A percentile compares a stretch with the other conserved stretches of the same genome.
These are phyloP conservation scores for Gallinago media DNA, from an alignment of 2,113 vertebrate genomes.

Conservation along the genomic window DNA sequence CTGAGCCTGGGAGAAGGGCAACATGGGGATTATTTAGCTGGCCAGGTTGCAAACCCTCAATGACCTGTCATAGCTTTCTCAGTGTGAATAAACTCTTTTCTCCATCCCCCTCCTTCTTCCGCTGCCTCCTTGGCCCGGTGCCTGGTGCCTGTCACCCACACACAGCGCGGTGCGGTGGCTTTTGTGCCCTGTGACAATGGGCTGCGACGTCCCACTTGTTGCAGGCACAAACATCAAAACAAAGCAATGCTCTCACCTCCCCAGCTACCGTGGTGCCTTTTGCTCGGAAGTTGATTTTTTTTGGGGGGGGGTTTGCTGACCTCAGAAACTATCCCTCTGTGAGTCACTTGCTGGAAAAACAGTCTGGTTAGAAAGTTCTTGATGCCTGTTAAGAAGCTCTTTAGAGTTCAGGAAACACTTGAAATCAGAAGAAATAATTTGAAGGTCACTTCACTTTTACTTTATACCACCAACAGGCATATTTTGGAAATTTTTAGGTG, in stretches of 20 bases:
- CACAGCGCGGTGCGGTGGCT: fast-evolving
- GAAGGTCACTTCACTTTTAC: neutral
- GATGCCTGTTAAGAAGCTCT: neutral
- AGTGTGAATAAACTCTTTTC: neutral
- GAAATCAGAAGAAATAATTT: neutral
- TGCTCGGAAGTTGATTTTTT: neutral
- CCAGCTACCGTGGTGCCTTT: neutral
- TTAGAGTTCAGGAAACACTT: neutral
- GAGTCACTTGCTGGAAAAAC: neutral
- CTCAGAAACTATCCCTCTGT: neutral
- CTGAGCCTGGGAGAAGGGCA: neutral
- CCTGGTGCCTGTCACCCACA: fast-evolving
- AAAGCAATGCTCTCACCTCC: neutral
- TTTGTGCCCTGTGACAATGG: neutral
- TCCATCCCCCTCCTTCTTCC: neutral
- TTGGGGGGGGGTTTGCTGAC: neutral
- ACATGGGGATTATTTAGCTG: neutral
- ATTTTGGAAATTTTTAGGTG: neutral
- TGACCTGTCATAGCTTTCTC: neutral
- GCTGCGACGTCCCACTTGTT: fast-evolving
- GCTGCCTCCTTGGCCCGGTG: fast-evolving
- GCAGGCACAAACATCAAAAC: neutral
- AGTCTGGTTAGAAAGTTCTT: neutral
- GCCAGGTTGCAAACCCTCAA: neutral
- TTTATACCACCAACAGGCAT: neutral